These are phyloP conservation scores for Eulemur macaco DNA, from an alignment of 2,113 vertebrate genomes.

Conservation along the genomic window DNA sequence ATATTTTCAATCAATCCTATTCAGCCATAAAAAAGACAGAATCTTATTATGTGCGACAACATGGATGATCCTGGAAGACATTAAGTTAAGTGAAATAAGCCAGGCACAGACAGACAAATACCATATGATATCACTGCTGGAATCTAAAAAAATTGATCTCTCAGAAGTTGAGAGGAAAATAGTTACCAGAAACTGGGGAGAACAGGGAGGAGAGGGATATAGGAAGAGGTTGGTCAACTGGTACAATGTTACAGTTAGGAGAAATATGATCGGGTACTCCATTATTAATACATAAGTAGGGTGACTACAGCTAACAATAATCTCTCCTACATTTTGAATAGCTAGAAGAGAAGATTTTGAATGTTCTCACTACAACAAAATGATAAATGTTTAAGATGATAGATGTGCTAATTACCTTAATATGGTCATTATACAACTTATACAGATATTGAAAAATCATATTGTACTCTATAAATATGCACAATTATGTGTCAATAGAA, in stretches of 20 bases:
- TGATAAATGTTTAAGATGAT: not conserved
- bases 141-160: not conserved
- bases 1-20: not conserved
- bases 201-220: not conserved
- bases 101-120: not conserved
- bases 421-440: not conserved
- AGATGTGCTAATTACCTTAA: not conserved
- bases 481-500: not conserved
- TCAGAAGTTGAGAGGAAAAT: not conserved
- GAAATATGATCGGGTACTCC: not conserved
- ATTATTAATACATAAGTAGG: not conserved
- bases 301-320: not conserved
- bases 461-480: not conserved
- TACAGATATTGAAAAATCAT: not conserved
- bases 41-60: not conserved
- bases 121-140: not conserved
- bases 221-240: not conserved
- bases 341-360: not conserved
- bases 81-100: not conserved
- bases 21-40: not conserved
- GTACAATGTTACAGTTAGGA: not conserved
- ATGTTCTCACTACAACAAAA: not conserved
- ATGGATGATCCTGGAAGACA: not conserved
- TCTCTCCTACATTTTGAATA: not conserved
- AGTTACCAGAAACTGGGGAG: not conserved